Base-by-base conservation (phyloP, 2,113 vertebrate genomes). In the Anguilla japonica region DNA sequence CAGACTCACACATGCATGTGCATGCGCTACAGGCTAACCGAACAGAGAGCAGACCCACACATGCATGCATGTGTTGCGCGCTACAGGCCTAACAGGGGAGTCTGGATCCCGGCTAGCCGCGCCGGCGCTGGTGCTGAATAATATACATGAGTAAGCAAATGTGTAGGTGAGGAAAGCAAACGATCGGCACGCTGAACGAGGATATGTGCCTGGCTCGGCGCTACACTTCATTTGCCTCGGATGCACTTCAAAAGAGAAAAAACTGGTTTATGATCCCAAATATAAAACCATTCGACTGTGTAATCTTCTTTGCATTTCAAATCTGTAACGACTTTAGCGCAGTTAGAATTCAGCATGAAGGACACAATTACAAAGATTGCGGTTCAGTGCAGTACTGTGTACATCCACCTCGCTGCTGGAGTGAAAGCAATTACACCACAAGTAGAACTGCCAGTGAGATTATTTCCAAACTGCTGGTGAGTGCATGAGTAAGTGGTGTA, bases 131-230 rank as follows among this genome's bases (percentile, higher is more conserved):
- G 81, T 50, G 39, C 81, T 29, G 34, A 41, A 13, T 50, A 34
- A 50, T 13, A 50, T 13, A n/a, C 22, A 20, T n/a, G 53, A 85
- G 50, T 79, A 81, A 60, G 78, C 50, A 79, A 60, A 75, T 75
- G n/a, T 75, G n/a, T 75, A 34, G 5, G 84, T 60, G 75, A 85
- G 79, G 11, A 80, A 80, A 41, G 39, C 39, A 80, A 80, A 41
- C 7, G 53, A 53, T 13, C 53, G 18, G 22, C 22, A 67, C 29
- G 41, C 11, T 80, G 75, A 26, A 75, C 15, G 34, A 75, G 71
- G 26, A 75, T 13, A 34, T 34, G 22, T 13, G 26, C 11, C 22
- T 6, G 26, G 22, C 16, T 2, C n/a, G 8, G 26, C 7, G n/a
- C 3, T 14, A 34, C 71, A 34, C n/a, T 34, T 75, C 18, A 34